Conservation (phyloP, 2,113 vertebrate genomes). For the Triplophysa dalaica region DNA sequence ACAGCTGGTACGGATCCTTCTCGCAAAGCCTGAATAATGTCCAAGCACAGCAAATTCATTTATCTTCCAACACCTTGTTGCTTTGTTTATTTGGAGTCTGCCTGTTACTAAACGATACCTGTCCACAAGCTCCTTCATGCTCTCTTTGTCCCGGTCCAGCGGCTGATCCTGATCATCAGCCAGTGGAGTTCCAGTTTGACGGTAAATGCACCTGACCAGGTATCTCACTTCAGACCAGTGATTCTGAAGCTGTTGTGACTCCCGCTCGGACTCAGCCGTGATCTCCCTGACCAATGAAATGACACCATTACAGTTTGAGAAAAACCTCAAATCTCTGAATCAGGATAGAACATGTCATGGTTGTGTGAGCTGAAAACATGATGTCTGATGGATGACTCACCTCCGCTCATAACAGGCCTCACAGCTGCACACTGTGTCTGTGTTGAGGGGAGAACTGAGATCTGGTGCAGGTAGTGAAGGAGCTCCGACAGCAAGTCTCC, state of each 20-base stretch:
- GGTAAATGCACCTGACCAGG: constrained; percentile 94
- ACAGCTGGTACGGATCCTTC: constrained; percentile 95
- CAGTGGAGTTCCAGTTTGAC: constrained; percentile 89
- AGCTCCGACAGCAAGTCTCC: constrained; percentile 79
- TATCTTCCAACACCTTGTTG: no score
- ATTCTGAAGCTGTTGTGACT: constrained; percentile 95
- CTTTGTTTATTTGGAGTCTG: no score
- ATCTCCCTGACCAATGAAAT: constrained; percentile 78
- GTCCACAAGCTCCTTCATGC: constrained; percentile 95
- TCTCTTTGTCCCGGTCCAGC: constrained; percentile 88
- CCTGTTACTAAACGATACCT: constrained; percentile 71
- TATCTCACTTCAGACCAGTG: constrained; percentile 97
- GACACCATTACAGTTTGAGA: background rate
- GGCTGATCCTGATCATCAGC: constrained; percentile 94
- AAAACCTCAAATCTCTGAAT: background rate
- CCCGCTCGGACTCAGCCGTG: constrained; percentile 87
- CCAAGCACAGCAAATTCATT: background rate
- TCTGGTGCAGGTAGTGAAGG: constrained; percentile 82
- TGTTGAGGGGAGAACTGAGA: constrained; percentile 74
- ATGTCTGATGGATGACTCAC: constrained; percentile 63
- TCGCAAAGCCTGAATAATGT: constrained; percentile 83
- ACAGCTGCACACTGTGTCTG: constrained; percentile 85
- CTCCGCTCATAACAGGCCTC: constrained; percentile 93
- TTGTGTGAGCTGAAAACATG: background rate
- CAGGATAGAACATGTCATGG: background rate